Evolutionary conservation across 2,113 vertebrate genomes (phyloP).

Genomic region (rat (Rattus norvegicus)): DNA sequence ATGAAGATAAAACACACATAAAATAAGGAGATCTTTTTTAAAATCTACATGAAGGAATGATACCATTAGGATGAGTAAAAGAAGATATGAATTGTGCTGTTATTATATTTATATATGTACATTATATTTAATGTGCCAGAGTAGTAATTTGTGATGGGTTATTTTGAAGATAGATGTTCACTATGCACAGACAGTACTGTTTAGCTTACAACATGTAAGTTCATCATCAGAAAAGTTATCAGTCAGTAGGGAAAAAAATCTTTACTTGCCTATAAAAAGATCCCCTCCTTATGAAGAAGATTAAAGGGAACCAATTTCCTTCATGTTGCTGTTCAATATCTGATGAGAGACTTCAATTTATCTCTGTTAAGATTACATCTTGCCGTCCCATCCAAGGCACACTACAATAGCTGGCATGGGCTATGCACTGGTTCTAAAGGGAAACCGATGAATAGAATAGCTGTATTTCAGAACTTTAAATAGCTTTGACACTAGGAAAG

Average conservation of each 20-base stretch:
- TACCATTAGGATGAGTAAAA: slow-evolving; percentile 37
- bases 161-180: slow-evolving; percentile 67
- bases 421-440: slow-evolving; percentile 71
- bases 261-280: slow-evolving; percentile 55
- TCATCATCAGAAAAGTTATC: slow-evolving; percentile 3
- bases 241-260: slow-evolving; percentile 63
- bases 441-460: slow-evolving; percentile 73
- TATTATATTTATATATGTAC: not conserved
- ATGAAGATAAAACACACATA: not conserved
- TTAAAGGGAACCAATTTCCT: slow-evolving; percentile 77
- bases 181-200: slow-evolving; percentile 53
- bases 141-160: slow-evolving; percentile 60
- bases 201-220: slow-evolving; percentile 62
- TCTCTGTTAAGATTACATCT: slow-evolving; percentile 70
- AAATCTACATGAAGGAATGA: not conserved
- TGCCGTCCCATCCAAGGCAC: slow-evolving; percentile 62
- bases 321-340: slow-evolving; percentile 65
- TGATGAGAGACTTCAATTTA: slow-evolving; percentile 79
- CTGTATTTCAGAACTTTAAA: slow-evolving; percentile 77
- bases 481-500: slow-evolving; percentile 68
- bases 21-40: not conserved
- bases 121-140: not conserved
- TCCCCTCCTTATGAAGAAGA: slow-evolving; percentile 45
- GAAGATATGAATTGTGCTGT: slow-evolving; percentile 24
- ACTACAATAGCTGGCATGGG: slow-evolving; percentile 49